Evolutionary conservation across 1,140 invertebrate species (phyloP), one percentile per base, ranked within the genome.

Genomic region (Caenorhabditis tropicalis): DNA sequence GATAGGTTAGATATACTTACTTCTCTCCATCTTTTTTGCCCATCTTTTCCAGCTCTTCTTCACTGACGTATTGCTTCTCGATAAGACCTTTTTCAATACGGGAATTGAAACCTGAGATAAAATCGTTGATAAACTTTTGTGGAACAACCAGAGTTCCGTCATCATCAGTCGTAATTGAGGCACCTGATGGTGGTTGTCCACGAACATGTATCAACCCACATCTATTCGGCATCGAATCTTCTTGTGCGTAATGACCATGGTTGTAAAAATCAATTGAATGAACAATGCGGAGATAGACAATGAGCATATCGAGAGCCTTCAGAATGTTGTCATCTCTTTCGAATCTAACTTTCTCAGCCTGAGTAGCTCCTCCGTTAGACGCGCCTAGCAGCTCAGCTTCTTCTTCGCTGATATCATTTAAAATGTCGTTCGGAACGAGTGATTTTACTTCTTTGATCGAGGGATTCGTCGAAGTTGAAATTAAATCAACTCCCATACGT

Each of bases 191-290:
- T 24, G 94, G 94, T 12, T 88, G 87, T 79, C 96, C 96, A 74
- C 98, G 93, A 0, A 96, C 96, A 91, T 99, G 98, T 93, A 99
- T 96, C 85, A 99, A 98, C 19, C 97, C 97, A 92, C 97, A 98
- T 85, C 87, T 87, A 91, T 99, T 98, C 0, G 98, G 98, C 98
- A 99, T 99, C 91, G 98, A 97, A 92, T 99, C 98, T 92, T 99
- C 98, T 91, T 98, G 98, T 0, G 97, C 96, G 93, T 99, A 99
- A 89, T 99, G 97, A 89, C 95, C 96, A 88, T 97, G 96, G 92
- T 97, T 98, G 91, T 99, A 99, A 91, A 97, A 99, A 92, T 99
- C 98, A 58, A 99, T 95, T 0, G 97, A 99, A 92, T 99, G 97
- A 0, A 99, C 98, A 58, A 99, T 94, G 46, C 98, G 94, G 85